Evolutionary conservation across 1,140 invertebrate genomes (phyloP), one percentile per base, ranked within the genome.

Genomic region (Calephelis virginiensis): DNA sequence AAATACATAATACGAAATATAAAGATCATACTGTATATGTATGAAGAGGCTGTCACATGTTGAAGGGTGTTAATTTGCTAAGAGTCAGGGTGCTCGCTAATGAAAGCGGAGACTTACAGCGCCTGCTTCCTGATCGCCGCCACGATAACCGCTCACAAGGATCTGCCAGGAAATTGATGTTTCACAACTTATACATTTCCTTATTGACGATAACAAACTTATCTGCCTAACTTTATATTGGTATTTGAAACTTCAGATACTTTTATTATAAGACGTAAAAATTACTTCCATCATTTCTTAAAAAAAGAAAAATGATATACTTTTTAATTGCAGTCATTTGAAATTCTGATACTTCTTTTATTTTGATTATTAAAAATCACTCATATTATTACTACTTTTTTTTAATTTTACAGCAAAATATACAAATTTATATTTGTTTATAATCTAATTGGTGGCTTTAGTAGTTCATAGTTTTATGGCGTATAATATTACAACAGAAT

Each of bases 21-120:
- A 4, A 9, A 8, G 40, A 8, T 43, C 40, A 43, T 53, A 17
- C 0, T 28, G 17, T 53, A 53, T 53, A 53, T 61, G 40, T 61
- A 61, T 61, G 46, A 40, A 49, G 64, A 48, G 17, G 37, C 63
- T 63, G 68, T 69, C 64, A 66, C 28, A 38, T 13, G 53, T 56
- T 69, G 71, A 77, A 85, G 86, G 83, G 86, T 82, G 88, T 88
- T 90, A 90, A 90, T 90, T 90, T 85, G 85, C 82, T 84, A 86
- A 90, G 82, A 80, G 79, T 77, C 76, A 56, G 50, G 50, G 50
- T 28, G 50, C 50, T 14, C 50, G 80, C 81, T 90, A 90, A 90
- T 90, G 88, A 90, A 89, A 90, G 82, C 79, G 69, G 70, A 78
- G 77, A 80, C 84, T 83, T 80, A 79, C 76, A 28, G 28, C 79